Evolutionary conservation across 2,113 vertebrate genomes (phyloP).

Genomic region (Dicentrarchus labrax): DNA sequence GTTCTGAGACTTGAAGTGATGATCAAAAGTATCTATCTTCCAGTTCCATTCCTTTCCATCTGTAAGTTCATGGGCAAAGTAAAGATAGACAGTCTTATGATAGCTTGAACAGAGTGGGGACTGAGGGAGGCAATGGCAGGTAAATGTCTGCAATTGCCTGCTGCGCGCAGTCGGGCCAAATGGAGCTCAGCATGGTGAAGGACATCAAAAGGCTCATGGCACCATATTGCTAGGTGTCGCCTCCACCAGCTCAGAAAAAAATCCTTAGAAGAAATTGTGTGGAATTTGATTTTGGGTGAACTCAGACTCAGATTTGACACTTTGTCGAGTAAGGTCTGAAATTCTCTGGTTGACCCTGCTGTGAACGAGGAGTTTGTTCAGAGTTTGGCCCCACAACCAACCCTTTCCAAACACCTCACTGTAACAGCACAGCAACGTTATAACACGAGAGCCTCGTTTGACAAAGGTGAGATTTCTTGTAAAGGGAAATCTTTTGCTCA

Average conservation of each 20-base stretch:
- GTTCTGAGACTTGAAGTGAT: slow-evolving; percentile 12
- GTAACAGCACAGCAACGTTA: slow-evolving; percentile 3
- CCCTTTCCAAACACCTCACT: slow-evolving; percentile 10
- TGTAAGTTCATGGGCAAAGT: slow-evolving; percentile 27
- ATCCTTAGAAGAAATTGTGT: slow-evolving; percentile 1
- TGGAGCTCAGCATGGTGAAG: slow-evolving; percentile 56
- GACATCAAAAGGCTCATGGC: slow-evolving; percentile 54
- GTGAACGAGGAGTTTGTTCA: slow-evolving; percentile 1
- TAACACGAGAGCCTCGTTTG: not conserved
- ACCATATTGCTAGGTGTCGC: slow-evolving; percentile 28
- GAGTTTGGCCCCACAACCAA: slow-evolving; percentile 1
- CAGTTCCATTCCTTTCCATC: slow-evolving; percentile 20
- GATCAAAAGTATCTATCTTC: slow-evolving; percentile 49
- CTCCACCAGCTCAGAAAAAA: slow-evolving; percentile 1
- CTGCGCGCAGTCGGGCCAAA: slow-evolving; percentile 55
- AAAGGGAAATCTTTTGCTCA: not conserved
- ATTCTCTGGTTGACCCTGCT: slow-evolving; percentile 16
- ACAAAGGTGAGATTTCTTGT: not conserved
- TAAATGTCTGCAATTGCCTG: slow-evolving; percentile 55
- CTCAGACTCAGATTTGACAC: slow-evolving; percentile 29
- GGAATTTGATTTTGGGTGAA: slow-evolving; percentile 45
- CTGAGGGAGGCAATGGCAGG: slow-evolving; percentile 29
- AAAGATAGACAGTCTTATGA: slow-evolving; percentile 23
- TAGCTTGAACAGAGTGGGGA: slow-evolving; percentile 17
- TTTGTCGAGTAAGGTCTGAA: slow-evolving; percentile 45